Evolutionary conservation across 2,888 invertebrate species (phyloP).

Genomic region (Polylopha cassiicola): DNA sequence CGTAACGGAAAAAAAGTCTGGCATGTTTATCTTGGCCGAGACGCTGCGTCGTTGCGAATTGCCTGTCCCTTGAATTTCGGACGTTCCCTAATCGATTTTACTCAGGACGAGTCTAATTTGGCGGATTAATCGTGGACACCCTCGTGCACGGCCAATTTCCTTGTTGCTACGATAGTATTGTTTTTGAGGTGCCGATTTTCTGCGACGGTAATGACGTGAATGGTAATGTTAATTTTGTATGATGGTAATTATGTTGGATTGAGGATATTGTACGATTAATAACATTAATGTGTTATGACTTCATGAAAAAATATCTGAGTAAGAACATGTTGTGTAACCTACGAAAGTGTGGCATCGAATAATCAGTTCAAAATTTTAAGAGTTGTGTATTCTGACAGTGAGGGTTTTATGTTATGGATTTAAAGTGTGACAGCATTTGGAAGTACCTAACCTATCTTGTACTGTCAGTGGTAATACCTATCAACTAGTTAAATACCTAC

Average conservation of each 20-base stretch:
- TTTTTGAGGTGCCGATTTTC: slow-evolving; percentile 33
- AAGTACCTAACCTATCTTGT: no score
- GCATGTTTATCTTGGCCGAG: slow-evolving; percentile 74
- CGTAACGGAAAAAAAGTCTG: slow-evolving; percentile 66
- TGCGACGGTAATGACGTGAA: background rate
- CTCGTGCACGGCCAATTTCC: slow-evolving; percentile 67
- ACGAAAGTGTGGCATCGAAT: no score
- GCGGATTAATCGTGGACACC: slow-evolving; percentile 74
- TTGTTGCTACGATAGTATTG: slow-evolving; percentile 57
- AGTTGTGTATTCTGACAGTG: no score
- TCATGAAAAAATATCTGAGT: no score
- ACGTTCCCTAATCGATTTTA: slow-evolving; percentile 70
- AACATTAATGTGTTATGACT: background rate
- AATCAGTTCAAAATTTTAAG: no score
- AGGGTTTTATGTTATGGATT: no score
- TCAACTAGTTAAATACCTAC: no score
- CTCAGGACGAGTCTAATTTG: slow-evolving; percentile 70
- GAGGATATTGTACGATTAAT: background rate
- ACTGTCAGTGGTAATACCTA: no score
- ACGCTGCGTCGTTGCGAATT: slow-evolving; percentile 60
- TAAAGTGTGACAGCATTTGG: no score
- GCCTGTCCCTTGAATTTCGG: slow-evolving; percentile 43
- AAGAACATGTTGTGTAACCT: no score
- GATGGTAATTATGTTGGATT: no score
- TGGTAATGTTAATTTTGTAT: slow-evolving; percentile 1